Evolutionary conservation across 2,888 invertebrate species (phyloP).

Genomic region (Amiota communis): DNA sequence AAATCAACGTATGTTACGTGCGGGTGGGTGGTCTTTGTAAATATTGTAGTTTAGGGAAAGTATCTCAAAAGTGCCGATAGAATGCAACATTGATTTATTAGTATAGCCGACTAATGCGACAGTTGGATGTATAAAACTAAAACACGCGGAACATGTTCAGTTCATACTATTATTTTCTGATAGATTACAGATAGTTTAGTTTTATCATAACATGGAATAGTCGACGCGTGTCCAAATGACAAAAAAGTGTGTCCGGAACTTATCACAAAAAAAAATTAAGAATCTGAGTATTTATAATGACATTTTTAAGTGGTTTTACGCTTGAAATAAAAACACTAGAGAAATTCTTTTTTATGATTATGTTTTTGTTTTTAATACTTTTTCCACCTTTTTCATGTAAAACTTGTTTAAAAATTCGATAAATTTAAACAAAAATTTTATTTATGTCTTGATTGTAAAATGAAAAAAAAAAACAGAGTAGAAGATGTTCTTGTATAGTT

Average conservation of each 20-base stretch:
- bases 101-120: conserved; percentile 56
- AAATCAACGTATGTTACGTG: no score
- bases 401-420: conserved; percentile 5
- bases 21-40: no score
- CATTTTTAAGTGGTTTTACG: conserved; percentile 32
- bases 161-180: not conserved
- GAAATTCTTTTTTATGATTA: conserved; percentile 19
- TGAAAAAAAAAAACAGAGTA: conserved; percentile 33
- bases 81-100: not conserved
- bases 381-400: conserved; percentile 8
- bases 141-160: not conserved
- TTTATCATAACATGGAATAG: not conserved
- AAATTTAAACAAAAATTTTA: conserved; percentile 5
- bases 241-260: not conserved
- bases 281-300: conserved; percentile 50
- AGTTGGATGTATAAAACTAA: conserved; percentile 55
- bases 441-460: conserved; percentile 42
- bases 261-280: no score
- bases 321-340: conserved; percentile 5
- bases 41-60: no score
- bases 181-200: not conserved
- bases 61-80: no score
- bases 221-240: not conserved
- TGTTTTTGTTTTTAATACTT: no score
- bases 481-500: conserved; percentile 42